Base-by-base conservation (phyloP, 2,888 invertebrate genomes). In the Euplagia quadripunctaria region DNA sequence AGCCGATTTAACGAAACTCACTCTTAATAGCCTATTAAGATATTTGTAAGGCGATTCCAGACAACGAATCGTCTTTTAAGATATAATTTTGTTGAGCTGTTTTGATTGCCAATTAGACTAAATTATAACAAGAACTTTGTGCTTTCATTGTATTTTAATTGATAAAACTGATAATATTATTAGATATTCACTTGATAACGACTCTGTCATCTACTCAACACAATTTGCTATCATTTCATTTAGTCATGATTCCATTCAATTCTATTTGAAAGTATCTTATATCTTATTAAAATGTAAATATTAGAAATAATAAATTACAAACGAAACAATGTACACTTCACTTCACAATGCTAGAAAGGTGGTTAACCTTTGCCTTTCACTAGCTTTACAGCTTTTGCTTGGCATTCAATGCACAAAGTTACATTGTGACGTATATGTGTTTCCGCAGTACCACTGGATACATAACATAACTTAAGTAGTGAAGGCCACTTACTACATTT, bases 51-150 rank as follows among this genome's bases (percentile, higher is more conserved):
- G 43, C 5, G 63, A 66, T 72, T 75, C 16, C 14, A 55, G 61
- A 76, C 71, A 72, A 66, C 58, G 64, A 41, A 67, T 71, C 12
- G 64, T 31, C 72, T 66, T 74, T 70, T 42, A 68, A 41, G 72
- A 71, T 72, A 76, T 68, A 9, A 73, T 73, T 76, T 61, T 51
- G 43, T 49, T 46, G 65, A 69, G 71, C 67, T 68, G 14, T 12
- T 72, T 83, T 79, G 81, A 79, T 83, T 76, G 76, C 63, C 83
- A 74, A 83, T 81, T 73, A 68, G 11, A 8, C 42, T 64, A 66
- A 70, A 51, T 74, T 74, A 67, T 66, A 31, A 66, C 17, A 51
- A 66, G 41, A 51, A 41, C 51, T 51, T 61, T 6, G 12, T 11
- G 31, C 1, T 31, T 12, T 31, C 12, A 31, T 31, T 31, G 20